A percentile compares a stretch with the other conserved stretches of the same genome.
These are phyloP conservation scores for Bombyx mori DNA, from an alignment of 1,140 invertebrate genomes.

Conservation along the genomic window ASM3026992v2 NC_085129.1:10593501-10594000, in stretches of 20 bases:
- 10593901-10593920: too few species aligned
- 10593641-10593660: conserved; percentile 39
- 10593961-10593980: conserved; percentile 21
- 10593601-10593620: conserved; percentile 63
- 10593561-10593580: conserved; percentile 60
- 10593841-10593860: too few species aligned
- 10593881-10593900: too few species aligned
- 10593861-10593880: too few species aligned
- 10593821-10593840: too few species aligned
- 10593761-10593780: conserved; percentile 3
- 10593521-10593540: conserved; percentile 30
- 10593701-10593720: conserved; percentile 9
- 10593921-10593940: too few species aligned
- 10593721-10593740: too few species aligned
- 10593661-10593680: conserved; percentile 44
- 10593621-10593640: conserved; percentile 43
- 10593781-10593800: conserved; percentile 12
- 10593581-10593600: conserved; percentile 59
- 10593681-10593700: conserved; percentile 48
- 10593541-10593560: conserved; percentile 54
- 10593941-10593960: conserved; percentile 14
- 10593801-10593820: too few species aligned
- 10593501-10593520: conserved; percentile 36
- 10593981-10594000: conserved; percentile 28
- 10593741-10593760: conserved; percentile 4